Percentiles rank a stretch among this genome's conserved stretches.
Evolutionary conservation across 1,140 invertebrate species (phyloP).

Genomic region (Danaus plexippus): DNA sequence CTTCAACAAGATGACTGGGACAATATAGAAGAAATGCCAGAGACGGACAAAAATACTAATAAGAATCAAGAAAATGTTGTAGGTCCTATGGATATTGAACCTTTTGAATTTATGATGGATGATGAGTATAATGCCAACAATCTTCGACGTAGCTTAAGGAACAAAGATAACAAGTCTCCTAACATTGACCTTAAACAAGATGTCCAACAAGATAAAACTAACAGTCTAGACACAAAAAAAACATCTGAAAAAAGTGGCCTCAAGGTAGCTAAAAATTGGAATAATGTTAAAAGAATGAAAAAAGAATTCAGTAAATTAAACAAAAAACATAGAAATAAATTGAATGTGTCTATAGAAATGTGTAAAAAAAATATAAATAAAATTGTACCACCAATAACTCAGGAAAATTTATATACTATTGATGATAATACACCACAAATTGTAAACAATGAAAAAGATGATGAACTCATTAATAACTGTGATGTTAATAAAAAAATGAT

Average conservation of each 20-base stretch:
- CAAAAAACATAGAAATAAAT: constrained; percentile 51
- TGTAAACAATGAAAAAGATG: constrained; percentile 10
- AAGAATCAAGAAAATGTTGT: constrained; percentile 39
- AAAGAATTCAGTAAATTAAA: constrained; percentile 59
- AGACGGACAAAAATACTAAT: constrained; percentile 29
- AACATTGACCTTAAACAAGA: constrained; percentile 8
- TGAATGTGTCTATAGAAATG: constrained; percentile 62
- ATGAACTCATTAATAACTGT: neutral
- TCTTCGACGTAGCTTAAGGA: constrained; percentile 53
- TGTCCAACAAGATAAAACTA: constrained; percentile 8
- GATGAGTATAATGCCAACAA: constrained; percentile 38
- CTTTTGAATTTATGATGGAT: constrained; percentile 27
- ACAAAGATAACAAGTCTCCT: constrained; percentile 28
- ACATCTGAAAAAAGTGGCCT: constrained; percentile 29
- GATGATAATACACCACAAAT: constrained; percentile 30
- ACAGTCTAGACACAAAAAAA: constrained; percentile 21
- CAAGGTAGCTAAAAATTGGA: constrained; percentile 40
- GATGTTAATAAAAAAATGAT: no score
- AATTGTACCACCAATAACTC: constrained; percentile 6
- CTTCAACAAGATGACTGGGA: constrained; percentile 55
- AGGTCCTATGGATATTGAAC: constrained; percentile 44
- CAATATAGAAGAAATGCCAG: constrained; percentile 51
- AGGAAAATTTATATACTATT: constrained; percentile 20
- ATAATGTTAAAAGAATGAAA: constrained; percentile 56
- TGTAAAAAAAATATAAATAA: constrained; percentile 43